Conservation (phyloP, 2,797 vertebrate genomes). For the Oreochromis grahami region DNA sequence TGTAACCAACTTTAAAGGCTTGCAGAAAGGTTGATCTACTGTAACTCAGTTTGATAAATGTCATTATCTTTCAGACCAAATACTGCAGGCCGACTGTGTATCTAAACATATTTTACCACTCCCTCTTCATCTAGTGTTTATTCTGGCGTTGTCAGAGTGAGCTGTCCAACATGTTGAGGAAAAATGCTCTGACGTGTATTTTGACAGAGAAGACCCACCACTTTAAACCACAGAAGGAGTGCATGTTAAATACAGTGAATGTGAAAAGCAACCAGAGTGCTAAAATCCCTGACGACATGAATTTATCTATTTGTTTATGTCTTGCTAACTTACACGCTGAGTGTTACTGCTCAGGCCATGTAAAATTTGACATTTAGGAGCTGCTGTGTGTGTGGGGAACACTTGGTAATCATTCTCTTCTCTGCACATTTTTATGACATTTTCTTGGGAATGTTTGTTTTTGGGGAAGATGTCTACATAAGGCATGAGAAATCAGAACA, state of each 20-base stretch:
- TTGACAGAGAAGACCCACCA: constrained; percentile 23
- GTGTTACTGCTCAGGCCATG: constrained; percentile 1
- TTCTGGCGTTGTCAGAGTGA: constrained; percentile 24
- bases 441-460: constrained; percentile 47
- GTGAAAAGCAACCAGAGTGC: constrained; percentile 42
- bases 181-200: constrained; percentile 13
- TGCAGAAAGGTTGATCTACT: background rate
- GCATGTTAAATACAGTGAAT: background rate
- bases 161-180: constrained; percentile 3
- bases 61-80: constrained; percentile 33
- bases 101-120: constrained; percentile 39
- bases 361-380: constrained; percentile 43
- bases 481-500: background rate
- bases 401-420: constrained; percentile 46
- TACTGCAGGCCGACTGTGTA: constrained; percentile 18
- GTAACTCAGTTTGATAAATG: constrained; percentile 6
- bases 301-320: constrained; percentile 65
- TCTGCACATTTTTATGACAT: constrained; percentile 31
- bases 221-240: constrained; percentile 20
- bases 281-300: constrained; percentile 53
- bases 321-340: constrained; percentile 36
- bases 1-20: background rate
- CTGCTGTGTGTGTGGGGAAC: constrained; percentile 13
- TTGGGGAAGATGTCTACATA: background rate
- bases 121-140: constrained; percentile 41